Evolutionary conservation across 2,113 vertebrate genomes (phyloP).

Genomic region (Callospermophilus lateralis): DNA sequence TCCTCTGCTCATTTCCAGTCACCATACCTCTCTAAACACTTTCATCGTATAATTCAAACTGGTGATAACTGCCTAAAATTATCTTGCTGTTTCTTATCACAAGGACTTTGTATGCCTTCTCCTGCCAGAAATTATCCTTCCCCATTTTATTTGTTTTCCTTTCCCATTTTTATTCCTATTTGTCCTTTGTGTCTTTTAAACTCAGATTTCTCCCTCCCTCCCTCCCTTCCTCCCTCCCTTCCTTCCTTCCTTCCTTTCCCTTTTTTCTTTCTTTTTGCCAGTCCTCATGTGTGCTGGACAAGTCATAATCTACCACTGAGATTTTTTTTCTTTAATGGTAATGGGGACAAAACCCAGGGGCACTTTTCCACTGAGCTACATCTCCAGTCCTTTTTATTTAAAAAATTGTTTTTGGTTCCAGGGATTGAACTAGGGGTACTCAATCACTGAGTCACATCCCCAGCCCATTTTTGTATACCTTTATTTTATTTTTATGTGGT

Average conservation of each 20-base stretch:
- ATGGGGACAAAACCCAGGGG: no score
- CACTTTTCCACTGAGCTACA: no score
- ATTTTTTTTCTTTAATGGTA: neutral
- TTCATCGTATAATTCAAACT: constrained; percentile 47
- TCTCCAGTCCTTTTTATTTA: no score
- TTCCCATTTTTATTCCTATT: constrained; percentile 37
- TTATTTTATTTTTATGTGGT: no score
- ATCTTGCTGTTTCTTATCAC: neutral
- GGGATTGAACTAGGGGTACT: no score
- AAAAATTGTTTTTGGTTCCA: no score
- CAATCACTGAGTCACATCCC: no score
- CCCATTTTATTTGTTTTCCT: neutral
- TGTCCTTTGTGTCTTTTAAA: constrained; percentile 55
- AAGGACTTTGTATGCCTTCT: constrained; percentile 42
- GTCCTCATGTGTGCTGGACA: neutral
- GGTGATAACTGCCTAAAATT: constrained; percentile 53
- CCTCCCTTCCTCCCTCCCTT: no score
- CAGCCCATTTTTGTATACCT: no score
- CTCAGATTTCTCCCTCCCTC: neutral
- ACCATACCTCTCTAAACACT: constrained; percentile 33
- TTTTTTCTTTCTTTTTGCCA: neutral
- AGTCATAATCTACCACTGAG: neutral
- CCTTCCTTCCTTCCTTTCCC: no score
- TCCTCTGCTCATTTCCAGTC: constrained; percentile 14
- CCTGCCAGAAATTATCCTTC: constrained; percentile 63